phyloP scores from a whole-genome alignment of 2,888 invertebrate species.

The Ypsolopha scabrella region DNA sequence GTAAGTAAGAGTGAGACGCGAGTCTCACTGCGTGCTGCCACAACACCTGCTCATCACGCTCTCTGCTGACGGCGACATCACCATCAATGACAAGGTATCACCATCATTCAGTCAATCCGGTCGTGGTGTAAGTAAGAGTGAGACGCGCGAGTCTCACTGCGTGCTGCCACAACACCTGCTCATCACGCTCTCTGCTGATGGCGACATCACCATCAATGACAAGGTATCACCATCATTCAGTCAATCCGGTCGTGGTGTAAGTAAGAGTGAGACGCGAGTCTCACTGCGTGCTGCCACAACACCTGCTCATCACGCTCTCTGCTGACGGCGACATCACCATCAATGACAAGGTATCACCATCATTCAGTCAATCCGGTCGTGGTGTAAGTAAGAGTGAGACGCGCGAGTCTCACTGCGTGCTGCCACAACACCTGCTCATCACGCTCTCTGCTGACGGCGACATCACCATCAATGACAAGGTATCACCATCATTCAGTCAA shows the following conservation, averaged over 20 bases:
- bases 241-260: too few species aligned
- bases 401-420: too few species aligned
- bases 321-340: conserved; percentile 53
- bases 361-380: too few species aligned
- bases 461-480: too few species aligned
- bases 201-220: conserved; percentile 50
- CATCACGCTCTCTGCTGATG: conserved; percentile 49
- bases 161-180: conserved; percentile 43
- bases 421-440: too few species aligned
- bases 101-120: too few species aligned
- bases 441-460: too few species aligned
- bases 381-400: too few species aligned
- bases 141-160: conserved; percentile 30
- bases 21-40: conserved; percentile 43
- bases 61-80: conserved; percentile 51
- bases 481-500: too few species aligned
- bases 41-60: conserved; percentile 43
- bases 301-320: conserved; percentile 43
- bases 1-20: conserved; percentile 10
- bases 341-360: conserved; percentile 41
- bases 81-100: conserved; percentile 50
- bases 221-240: conserved; percentile 27
- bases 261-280: conserved; percentile 18
- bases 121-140: background rate
- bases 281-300: conserved; percentile 44